Conservation (phyloP, 2,888 invertebrate species). For the Microplitis manilae region DNA sequence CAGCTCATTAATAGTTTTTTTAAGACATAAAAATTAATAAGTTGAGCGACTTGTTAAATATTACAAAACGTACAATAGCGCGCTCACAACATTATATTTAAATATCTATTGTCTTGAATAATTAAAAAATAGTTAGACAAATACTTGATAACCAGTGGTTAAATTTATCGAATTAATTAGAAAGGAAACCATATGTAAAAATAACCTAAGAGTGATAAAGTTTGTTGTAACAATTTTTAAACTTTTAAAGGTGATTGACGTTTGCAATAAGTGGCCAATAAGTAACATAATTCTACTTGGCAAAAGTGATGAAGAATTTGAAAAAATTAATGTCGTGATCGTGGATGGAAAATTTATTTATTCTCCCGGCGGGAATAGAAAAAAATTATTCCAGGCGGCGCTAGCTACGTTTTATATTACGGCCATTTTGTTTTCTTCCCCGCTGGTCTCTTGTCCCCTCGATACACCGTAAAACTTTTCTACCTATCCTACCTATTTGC, state of each 20-base stretch:
- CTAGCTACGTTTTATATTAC: constrained; percentile 54
- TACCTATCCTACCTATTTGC: constrained; percentile 23
- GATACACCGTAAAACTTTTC: background rate
- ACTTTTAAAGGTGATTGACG: too few relatives aligned
- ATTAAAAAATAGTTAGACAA: background rate
- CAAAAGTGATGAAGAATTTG: background rate
- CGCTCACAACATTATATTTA: background rate
- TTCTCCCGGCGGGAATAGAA: constrained; percentile 60
- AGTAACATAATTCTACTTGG: background rate
- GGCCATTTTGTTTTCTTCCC: constrained; percentile 62
- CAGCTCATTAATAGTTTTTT: background rate
- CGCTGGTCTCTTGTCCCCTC: constrained; percentile 40
- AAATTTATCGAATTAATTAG: background rate
- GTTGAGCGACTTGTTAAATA: background rate
- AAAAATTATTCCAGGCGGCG: constrained; percentile 68
- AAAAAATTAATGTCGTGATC: constrained; percentile 34
- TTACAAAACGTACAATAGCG: background rate
- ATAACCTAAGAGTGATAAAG: background rate
- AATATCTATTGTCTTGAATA: background rate
- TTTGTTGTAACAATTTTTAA: too few relatives aligned
- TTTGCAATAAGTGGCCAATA: background rate
- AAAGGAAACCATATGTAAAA: background rate
- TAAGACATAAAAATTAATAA: background rate
- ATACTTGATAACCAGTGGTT: background rate
- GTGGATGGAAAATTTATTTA: constrained; percentile 52